Evolutionary conservation across 2,797 vertebrate genomes (phyloP).

Genomic region (Erpetoichthys calabaricus): DNA sequence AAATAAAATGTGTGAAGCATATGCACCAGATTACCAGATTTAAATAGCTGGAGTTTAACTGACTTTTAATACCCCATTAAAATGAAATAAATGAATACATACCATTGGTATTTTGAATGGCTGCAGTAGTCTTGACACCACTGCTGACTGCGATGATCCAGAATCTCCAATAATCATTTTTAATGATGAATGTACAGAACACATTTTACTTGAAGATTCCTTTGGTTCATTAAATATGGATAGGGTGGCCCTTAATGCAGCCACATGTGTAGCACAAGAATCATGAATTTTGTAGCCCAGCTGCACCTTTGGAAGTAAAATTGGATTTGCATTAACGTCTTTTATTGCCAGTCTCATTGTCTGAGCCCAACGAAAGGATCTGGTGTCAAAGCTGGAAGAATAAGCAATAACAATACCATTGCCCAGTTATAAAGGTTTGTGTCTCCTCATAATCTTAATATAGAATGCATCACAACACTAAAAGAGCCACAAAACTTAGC

Average conservation of each 20-base stretch:
- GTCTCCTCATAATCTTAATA: too few species aligned
- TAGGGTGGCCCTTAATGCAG: slow-evolving; percentile 24
- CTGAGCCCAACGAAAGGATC: slow-evolving; percentile 28
- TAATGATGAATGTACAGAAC: slow-evolving; percentile 16
- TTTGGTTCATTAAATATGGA: slow-evolving; percentile 23
- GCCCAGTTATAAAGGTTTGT: background rate
- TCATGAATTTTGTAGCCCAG: slow-evolving; percentile 32
- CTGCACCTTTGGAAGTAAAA: slow-evolving; percentile 24
- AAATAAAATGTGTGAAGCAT: too few species aligned
- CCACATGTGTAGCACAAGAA: slow-evolving; percentile 29
- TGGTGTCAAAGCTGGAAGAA: slow-evolving; percentile 26
- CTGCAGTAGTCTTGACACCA: slow-evolving; percentile 28
- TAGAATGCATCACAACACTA: too few species aligned
- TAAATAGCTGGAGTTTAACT: too few species aligned
- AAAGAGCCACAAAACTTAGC: too few species aligned
- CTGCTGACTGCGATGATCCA: slow-evolving; percentile 33
- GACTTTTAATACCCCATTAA: too few species aligned
- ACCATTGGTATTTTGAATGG: slow-evolving; percentile 34
- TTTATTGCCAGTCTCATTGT: slow-evolving; percentile 30
- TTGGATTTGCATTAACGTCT: slow-evolving; percentile 25
- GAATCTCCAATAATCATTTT: slow-evolving; percentile 28
- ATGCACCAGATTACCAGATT: too few species aligned
- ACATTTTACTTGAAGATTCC: slow-evolving; percentile 11
- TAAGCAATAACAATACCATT: background rate
- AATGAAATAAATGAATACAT: background rate